Evolutionary conservation across 1,140 invertebrate genomes (phyloP).

Genomic region (Zaprionus capensis): DNA sequence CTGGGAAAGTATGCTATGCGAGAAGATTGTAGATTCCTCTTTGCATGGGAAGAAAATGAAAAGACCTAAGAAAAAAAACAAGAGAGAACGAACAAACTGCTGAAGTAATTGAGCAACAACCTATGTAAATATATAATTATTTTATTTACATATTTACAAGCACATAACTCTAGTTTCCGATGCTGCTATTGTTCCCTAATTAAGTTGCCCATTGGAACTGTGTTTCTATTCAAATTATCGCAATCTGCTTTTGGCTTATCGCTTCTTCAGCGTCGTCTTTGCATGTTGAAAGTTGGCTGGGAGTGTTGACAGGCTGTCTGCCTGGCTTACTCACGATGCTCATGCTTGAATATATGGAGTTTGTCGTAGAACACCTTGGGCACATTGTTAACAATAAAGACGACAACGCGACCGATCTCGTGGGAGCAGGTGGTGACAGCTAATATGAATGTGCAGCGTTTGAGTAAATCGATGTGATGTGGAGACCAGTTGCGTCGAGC

Average conservation of each 20-base stretch:
- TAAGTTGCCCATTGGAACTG: neutral
- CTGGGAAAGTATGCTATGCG: slow-evolving; percentile 16
- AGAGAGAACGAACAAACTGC: neutral
- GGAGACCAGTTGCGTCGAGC: slow-evolving; percentile 23
- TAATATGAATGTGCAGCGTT: slow-evolving; percentile 7
- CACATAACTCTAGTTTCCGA: neutral
- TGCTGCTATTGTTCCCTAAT: neutral
- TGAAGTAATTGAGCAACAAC: neutral
- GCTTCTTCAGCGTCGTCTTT: neutral
- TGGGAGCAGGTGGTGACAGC: neutral
- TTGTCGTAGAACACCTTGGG: neutral
- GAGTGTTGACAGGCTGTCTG: neutral
- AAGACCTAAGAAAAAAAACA: neutral
- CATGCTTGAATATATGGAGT: neutral
- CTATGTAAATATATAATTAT: neutral
- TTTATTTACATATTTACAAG: neutral
- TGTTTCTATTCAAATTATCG: neutral
- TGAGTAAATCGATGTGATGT: neutral
- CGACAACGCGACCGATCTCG: slow-evolving; percentile 10
- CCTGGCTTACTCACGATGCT: neutral
- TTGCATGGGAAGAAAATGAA: neutral
- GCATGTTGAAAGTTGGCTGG: no score
- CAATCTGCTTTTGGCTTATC: neutral
- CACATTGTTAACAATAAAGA: neutral
- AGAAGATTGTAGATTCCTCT: slow-evolving; percentile 3